Percentiles rank a stretch among this genome's conserved stretches.
Evolutionary conservation across 2,113 vertebrate species (phyloP).

Genomic region (Condylura cristata): DNA sequence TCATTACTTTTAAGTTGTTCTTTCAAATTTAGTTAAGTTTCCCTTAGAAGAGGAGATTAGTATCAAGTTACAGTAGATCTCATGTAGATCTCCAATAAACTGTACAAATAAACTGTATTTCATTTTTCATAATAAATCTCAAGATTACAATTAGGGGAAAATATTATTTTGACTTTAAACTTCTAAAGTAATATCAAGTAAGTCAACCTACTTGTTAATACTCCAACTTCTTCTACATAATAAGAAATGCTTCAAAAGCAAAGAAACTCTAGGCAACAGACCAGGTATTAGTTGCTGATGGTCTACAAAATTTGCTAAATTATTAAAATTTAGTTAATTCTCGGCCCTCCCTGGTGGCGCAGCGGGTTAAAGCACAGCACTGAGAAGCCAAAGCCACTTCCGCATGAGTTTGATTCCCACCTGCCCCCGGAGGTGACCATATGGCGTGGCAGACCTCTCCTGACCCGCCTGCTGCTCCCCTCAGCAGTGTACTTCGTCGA

Average conservation of each 20-base stretch:
- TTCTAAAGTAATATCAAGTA: conserved; percentile 22
- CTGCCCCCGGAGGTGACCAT: too few species aligned
- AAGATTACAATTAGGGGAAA: conserved; percentile 13
- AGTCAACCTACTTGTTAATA: background rate
- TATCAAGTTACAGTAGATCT: too few species aligned
- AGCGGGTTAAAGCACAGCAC: too few species aligned
- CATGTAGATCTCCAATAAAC: background rate
- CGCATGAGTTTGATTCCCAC: too few species aligned
- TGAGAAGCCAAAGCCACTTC: too few species aligned
- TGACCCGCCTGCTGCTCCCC: too few species aligned
- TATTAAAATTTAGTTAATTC: conserved; percentile 38
- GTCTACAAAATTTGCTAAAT: background rate
- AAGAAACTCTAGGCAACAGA: background rate
- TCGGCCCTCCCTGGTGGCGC: too few species aligned
- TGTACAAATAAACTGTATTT: background rate
- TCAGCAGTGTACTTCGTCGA: too few species aligned
- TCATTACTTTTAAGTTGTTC: background rate
- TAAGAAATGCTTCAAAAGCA: conserved; percentile 49
- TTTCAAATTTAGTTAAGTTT: background rate
- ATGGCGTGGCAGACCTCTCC: too few species aligned
- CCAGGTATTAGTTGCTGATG: background rate
- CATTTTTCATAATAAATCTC: background rate
- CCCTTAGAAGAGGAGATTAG: background rate
- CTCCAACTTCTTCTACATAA: background rate
- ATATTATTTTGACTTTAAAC: conserved; percentile 32